Evolutionary conservation across 1,140 invertebrate species (phyloP), one percentile per base, ranked within the genome.

Genomic region (Andrena cerasifolii): DNA sequence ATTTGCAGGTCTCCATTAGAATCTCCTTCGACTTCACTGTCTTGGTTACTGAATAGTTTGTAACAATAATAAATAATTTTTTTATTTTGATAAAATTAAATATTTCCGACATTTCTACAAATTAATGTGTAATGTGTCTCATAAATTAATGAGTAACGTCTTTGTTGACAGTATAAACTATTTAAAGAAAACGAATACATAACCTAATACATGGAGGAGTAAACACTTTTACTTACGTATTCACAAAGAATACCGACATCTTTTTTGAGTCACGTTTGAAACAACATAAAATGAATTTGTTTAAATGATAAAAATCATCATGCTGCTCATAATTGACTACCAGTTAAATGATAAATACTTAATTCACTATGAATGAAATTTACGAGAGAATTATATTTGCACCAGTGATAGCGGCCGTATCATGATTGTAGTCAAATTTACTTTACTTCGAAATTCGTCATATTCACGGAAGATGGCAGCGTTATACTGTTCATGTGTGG

Each of bases 201-300:
- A 90, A 90, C 89, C 89, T 91, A 75, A 74, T 72, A 78, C 10
- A 62, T 28, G 21, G 12, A 49, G 65, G 79, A 49, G 28, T 21
- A 75, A 75, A 31, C 12, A 61, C 21, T 53, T 28, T 72, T 89
- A 93, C 92, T 91, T 88, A 93, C 92, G 92, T 79, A 82, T 93
- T 93, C 54, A 93, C 92, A 59, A 93, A 93, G 82, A 92, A 93
- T 68, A 93, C 90, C 10, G 93, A 93, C 92, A 93, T 93, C 71
- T 86, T 79, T 56, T 84, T 28, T 49, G 54, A 43, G 28, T 58
- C 31, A 16, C 24, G 16, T 24, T 63, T 28, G 31, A 40, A 43
- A 70, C 63, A 10, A 45, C 28, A 79, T 66, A 62, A 63, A 45
- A 16, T 8, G n/a, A 47, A 28, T 49, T n/a, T 31, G 12, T 31